Evolutionary conservation across 2,888 invertebrate species (phyloP), one percentile per base, ranked within the genome.

Genomic region (Chromoteleia sp.): DNA sequence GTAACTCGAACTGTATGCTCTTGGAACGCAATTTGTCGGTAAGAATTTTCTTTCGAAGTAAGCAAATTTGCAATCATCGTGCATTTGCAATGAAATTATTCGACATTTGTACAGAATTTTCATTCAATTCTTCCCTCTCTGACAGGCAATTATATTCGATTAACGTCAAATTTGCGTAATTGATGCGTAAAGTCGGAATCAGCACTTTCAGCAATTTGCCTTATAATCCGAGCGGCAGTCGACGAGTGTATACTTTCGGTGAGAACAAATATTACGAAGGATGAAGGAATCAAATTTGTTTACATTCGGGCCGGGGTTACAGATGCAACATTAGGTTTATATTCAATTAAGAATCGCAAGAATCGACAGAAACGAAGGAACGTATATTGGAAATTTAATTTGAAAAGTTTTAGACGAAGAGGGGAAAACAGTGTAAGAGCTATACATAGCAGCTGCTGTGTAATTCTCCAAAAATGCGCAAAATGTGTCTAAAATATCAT

Each of bases 181-280:
- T 77, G 71, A 56, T 70, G 15, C 68, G 54, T 48, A 45, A 33
- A 19, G 30, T 58, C 56, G 25, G 41, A 65, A 78, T 71, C 78
- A 78, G 78, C 78, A 79, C 43, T 79, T 79, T 73, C 68, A 41
- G 48, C 19, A 63, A 68, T 74, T 74, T 68, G 39, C 73, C 61
- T 68, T 30, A 48, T 56, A 39, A 70, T 39, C 50, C 43, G 8
- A n/a, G 39, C 12, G 39, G 36, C 17, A 39, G 21, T 29, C 39
- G 36, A 43, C 50, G 41, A 39, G 45, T 30, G 65, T 71, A 41
- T 65, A 78, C 71, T 78, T 78, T 58, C 45, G 41, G 2, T 30
- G 25, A 59, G 59, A 56, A 45, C 67, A 79, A 79, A 74, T 63
- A 79, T 79, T 36, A 52, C 29, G 33, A 36, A 39, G 21, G 68